Base-by-base conservation (phyloP, 2,113 vertebrate species). In the Hippocampus zosterae region DNA sequence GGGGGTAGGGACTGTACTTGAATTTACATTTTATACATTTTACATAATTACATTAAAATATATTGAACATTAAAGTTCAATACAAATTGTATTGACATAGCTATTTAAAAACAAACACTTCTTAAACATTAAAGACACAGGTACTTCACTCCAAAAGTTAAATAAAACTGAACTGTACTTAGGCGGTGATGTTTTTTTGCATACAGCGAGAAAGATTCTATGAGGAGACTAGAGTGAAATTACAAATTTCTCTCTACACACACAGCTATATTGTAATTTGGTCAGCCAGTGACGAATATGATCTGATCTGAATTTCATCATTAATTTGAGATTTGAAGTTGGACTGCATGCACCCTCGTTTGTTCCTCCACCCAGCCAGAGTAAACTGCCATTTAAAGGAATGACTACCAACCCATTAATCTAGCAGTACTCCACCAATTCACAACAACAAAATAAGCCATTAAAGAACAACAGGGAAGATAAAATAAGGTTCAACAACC, bases 401-500 rank as follows among this genome's bases (percentile, higher is more conserved):
- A 29, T 4, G 55, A 19, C n/a, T 53, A 55, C 1, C 12, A 8
- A 3, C 61, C 37, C 42, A 8, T 19, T 65, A 71, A 8, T 57
- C 29, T 55, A 48, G 13, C 3, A 76, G 27, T 18, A 18, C 18
- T 19, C 15, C 21, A 64, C 11, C 61, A 64, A 27, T 27, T 46
- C n/a, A 25, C n/a, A 3, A 44, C 9, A 46, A 46, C 19, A 0
- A 46, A 44, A 65, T 3, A 23, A 42, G 23, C 15, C n/a, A 5
- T 40, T 13, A 40, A 42, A 23, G 11, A 41, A 71, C 50, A 76
- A 73, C 13, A 8, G 44, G 2, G 57, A 46, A 52, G 61, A 78
- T 56, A 59, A 69, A 41, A 60, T 69, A 29, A 63, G 53, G 56
- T 42, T 5, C 23, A 69, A 73, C 72, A 70, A 76, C 59, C 76